A percentile compares a stretch with the other conserved stretches of the same genome.
Evolutionary conservation across 2,888 invertebrate genomes (phyloP).

Genomic region (Mesorhabditis belari): DNA sequence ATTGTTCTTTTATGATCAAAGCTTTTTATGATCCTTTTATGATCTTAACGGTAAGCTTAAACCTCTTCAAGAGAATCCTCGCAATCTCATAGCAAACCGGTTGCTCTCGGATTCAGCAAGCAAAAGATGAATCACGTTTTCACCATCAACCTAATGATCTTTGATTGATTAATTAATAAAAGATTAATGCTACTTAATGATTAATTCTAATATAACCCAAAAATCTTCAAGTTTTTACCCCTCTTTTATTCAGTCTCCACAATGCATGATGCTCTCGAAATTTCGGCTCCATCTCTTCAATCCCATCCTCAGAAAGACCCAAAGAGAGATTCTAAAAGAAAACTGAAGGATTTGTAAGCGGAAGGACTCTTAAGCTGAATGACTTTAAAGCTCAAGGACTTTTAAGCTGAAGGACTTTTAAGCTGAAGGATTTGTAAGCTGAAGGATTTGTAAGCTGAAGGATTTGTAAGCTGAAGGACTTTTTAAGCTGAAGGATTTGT

Average conservation of each 20-base stretch:
- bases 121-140: slow-evolving; percentile 84
- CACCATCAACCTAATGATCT: slow-evolving; percentile 65
- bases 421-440: too few relatives aligned
- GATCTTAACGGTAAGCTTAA: not conserved
- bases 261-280: slow-evolving; percentile 66
- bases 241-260: slow-evolving; percentile 94
- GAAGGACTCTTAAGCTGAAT: too few relatives aligned
- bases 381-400: too few relatives aligned
- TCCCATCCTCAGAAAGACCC: slow-evolving; percentile 75
- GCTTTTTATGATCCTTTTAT: too few relatives aligned
- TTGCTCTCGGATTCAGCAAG: slow-evolving; percentile 60
- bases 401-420: too few relatives aligned
- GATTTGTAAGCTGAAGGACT: too few relatives aligned
- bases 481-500: too few relatives aligned
- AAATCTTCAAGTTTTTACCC: slow-evolving; percentile 63
- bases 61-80: slow-evolving; percentile 67
- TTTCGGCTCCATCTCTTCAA: slow-evolving; percentile 67
- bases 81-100: slow-evolving; percentile 62
- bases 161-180: not conserved
- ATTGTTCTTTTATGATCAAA: too few relatives aligned
- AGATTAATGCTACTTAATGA: not conserved
- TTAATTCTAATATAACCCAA: too few relatives aligned
- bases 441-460: too few relatives aligned
- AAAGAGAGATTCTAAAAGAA: slow-evolving; percentile 47
- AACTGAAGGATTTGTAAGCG: too few relatives aligned